Percentiles rank a stretch among this genome's conserved stretches.
These are phyloP conservation scores for Rhamnusium bicolor DNA, from an alignment of 2,888 invertebrate genomes.

Conservation along the genomic window DNA sequence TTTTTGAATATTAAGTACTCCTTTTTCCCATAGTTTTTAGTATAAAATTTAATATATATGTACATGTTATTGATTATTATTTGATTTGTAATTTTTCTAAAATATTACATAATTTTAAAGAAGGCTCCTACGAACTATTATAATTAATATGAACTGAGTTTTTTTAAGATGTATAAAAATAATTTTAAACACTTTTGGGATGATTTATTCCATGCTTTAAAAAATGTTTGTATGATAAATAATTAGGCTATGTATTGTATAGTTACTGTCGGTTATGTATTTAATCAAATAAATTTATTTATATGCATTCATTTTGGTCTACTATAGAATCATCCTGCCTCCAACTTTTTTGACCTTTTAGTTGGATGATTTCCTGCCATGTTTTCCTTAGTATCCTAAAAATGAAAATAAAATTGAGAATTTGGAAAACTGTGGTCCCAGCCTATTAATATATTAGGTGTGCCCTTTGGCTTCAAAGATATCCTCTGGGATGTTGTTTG, in stretches of 20 bases:
- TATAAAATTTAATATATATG: conserved; percentile 41
- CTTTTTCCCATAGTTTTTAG: conserved; percentile 39
- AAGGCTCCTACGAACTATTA: conserved; percentile 19
- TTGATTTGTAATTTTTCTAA: conserved; percentile 35
- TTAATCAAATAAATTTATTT: conserved; percentile 66
- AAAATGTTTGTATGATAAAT: conserved; percentile 53
- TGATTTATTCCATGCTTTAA: conserved; percentile 56
- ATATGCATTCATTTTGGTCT: conserved; percentile 59
- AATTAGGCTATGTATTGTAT: conserved; percentile 52
- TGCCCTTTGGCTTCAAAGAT: no score
- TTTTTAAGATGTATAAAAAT: conserved; percentile 37
- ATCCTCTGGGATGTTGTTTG: no score
- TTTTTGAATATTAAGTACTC: conserved; percentile 34
- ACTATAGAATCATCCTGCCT: conserved; percentile 72
- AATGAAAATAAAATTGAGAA: no score
- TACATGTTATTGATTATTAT: conserved; percentile 41
- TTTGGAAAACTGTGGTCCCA: no score
- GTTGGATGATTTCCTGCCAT: conserved; percentile 76
- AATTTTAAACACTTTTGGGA: conserved; percentile 40
- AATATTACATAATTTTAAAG: conserved; percentile 26
- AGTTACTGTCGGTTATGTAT: conserved; percentile 59
- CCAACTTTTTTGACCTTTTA: conserved; percentile 75
- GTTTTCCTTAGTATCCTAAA: conserved; percentile 67
- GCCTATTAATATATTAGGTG: no score
- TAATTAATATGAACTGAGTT: conserved; percentile 40